Evolutionary conservation across 2,888 invertebrate genomes (phyloP).

Genomic region (Cacoxenus indagator): DNA sequence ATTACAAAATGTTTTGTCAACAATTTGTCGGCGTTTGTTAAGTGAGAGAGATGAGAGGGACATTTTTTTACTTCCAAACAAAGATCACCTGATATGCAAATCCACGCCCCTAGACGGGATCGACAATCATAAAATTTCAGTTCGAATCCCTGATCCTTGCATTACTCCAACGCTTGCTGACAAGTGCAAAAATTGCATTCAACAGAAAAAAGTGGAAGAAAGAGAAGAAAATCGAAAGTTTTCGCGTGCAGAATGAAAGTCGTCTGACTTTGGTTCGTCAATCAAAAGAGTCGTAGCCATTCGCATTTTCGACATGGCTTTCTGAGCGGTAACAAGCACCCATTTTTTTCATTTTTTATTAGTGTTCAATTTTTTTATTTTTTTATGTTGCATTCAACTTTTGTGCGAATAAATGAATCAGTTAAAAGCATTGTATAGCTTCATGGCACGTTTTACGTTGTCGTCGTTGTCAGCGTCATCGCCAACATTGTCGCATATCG

Average conservation of each 20-base stretch:
- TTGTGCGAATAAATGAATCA: slow-evolving; percentile 29
- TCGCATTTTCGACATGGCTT: slow-evolving; percentile 3
- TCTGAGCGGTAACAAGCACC: neutral
- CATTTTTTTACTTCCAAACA: neutral
- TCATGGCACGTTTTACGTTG: neutral
- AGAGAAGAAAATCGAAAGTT: slow-evolving; percentile 53
- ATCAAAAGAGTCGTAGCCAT: slow-evolving; percentile 5
- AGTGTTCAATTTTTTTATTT: neutral
- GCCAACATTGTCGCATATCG: neutral
- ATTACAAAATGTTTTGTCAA: slow-evolving; percentile 63
- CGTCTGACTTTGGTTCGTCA: slow-evolving; percentile 10
- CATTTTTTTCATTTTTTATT: neutral
- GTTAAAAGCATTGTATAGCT: slow-evolving; percentile 3
- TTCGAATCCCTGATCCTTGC: slow-evolving; percentile 19
- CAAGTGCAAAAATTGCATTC: slow-evolving; percentile 59
- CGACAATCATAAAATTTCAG: neutral
- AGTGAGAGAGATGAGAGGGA: too few species aligned
- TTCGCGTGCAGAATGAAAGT: slow-evolving; percentile 52
- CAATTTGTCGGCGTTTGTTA: slow-evolving; percentile 61
- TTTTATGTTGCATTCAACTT: neutral
- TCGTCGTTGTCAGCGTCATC: neutral
- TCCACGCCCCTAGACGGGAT: neutral
- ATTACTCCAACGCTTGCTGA: slow-evolving; percentile 36
- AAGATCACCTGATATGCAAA: slow-evolving; percentile 10
- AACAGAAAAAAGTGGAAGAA: too few species aligned